Conservation (phyloP, 2,888 invertebrate species). For the Caenorhabditis auriculariae region DNA sequence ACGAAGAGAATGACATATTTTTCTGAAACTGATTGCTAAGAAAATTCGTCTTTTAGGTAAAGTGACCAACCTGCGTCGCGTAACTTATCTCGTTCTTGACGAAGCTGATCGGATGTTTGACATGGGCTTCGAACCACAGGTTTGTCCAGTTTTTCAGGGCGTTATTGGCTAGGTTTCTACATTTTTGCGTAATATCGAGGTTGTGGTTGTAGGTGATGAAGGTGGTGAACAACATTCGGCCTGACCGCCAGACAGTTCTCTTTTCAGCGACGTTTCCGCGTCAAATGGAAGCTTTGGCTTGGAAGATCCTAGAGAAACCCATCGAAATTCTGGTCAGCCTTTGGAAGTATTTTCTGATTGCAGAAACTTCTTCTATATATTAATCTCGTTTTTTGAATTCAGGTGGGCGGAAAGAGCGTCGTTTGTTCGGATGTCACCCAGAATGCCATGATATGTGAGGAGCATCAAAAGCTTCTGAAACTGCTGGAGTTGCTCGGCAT, state of each 20-base stretch:
- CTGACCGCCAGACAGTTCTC: constrained; percentile 93
- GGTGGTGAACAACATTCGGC: constrained; percentile 86
- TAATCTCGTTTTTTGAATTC: constrained; percentile 10
- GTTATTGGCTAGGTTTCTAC: not conserved
- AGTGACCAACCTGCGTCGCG: constrained; percentile 92
- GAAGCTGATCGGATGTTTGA: constrained; percentile 99
- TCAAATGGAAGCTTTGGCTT: constrained; percentile 96
- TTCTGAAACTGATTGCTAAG: constrained; percentile 1
- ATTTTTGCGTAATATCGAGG: not conserved
- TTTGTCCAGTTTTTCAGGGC: constrained; percentile 52
- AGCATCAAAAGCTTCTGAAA: constrained; percentile 96
- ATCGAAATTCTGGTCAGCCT: constrained; percentile 75
- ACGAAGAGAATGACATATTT: not conserved
- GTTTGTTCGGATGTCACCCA: constrained; percentile 98
- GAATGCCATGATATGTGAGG: constrained; percentile 86
- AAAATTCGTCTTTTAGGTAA: constrained; percentile 68
- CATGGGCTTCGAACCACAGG: constrained; percentile 94
- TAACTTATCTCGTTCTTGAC: constrained; percentile 94
- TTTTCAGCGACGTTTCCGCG: constrained; percentile 98
- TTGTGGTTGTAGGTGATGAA: constrained; percentile 77
- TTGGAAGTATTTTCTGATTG: not conserved
- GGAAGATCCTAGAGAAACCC: constrained; percentile 87
- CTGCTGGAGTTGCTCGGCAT: constrained; percentile 83
- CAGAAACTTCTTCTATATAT: not conserved
- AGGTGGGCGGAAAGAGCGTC: constrained; percentile 84